These are phyloP conservation scores for Propithecus deckenii DNA, from an alignment of 2,797 vertebrate species.

Conservation along the genomic window DNA sequence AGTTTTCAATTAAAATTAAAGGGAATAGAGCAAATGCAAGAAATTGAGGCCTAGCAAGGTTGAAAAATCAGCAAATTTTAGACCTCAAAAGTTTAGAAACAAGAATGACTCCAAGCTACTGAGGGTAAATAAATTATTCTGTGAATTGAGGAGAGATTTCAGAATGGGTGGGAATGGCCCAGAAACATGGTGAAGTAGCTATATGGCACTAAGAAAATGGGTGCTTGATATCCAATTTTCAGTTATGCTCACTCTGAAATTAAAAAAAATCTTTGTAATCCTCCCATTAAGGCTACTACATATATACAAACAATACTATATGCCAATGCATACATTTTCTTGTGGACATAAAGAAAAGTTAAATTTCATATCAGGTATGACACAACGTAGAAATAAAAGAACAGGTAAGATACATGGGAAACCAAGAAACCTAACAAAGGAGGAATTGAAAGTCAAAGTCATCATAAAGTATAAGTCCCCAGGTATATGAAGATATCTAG, in stretches of 20 bases:
- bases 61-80: not conserved
- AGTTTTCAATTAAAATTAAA: conserved; percentile 1
- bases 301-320: not conserved
- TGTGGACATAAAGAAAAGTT: not conserved
- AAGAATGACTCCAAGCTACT: not conserved
- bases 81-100: not conserved
- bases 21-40: not conserved
- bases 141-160: not conserved
- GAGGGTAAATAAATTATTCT: not conserved
- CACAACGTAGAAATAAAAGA: not conserved
- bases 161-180: not conserved
- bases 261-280: not conserved
- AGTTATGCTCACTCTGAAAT: not conserved
- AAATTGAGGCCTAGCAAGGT: not conserved
- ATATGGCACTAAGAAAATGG: not conserved
- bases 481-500: not conserved
- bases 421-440: not conserved
- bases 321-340: not conserved
- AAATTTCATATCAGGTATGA: not conserved
- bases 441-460: not conserved
- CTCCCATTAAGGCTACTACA: not conserved
- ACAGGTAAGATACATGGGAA: not conserved
- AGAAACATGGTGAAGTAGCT: not conserved
- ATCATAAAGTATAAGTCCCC: not conserved
- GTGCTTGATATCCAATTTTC: not conserved